Conservation (phyloP, 2,113 vertebrate species). For the Tachuris rubrigastra region DNA sequence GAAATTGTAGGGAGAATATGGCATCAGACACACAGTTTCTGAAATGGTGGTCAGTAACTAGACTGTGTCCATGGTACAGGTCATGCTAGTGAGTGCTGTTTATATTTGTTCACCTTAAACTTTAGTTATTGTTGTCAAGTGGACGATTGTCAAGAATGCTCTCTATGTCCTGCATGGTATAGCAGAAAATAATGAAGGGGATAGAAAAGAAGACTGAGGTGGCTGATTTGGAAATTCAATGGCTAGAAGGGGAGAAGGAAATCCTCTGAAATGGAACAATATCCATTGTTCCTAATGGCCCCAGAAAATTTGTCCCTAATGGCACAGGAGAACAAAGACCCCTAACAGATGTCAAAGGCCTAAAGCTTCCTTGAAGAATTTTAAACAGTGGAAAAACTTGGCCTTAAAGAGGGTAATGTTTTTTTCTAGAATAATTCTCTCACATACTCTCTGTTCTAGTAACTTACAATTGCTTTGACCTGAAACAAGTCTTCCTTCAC, state of each 20-base stretch:
- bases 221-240: neutral
- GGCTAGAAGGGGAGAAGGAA: neutral
- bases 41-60: neutral
- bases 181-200: neutral
- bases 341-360: neutral
- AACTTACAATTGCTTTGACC: neutral
- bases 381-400: rapidly evolving
- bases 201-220: neutral
- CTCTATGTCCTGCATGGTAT: neutral
- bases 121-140: neutral
- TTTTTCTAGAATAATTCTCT: neutral
- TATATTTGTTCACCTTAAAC: neutral
- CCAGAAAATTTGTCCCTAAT: neutral
- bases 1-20: neutral
- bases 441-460: neutral
- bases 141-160: neutral
- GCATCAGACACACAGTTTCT: neutral
- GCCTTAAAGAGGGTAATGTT: neutral
- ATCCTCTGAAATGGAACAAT: neutral
- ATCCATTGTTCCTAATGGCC: neutral
- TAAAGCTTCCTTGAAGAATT: neutral
- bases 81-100: neutral
- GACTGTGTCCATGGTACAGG: neutral
- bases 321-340: neutral
- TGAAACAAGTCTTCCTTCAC: neutral